Evolutionary conservation across 2,797 vertebrate species (phyloP).

Genomic region (Alauda arvensis): DNA sequence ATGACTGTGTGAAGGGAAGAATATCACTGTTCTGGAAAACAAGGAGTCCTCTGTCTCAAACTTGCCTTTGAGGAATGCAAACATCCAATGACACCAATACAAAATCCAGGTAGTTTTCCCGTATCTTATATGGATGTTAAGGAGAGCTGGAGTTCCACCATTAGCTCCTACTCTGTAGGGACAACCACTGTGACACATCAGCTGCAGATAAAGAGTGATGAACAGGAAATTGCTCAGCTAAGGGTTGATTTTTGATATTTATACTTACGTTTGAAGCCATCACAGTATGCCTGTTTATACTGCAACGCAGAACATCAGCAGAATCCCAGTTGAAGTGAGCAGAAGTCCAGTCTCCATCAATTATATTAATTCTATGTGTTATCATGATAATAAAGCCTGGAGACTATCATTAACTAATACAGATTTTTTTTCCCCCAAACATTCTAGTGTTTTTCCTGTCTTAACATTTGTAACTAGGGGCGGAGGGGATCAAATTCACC

Average conservation of each 20-base stretch:
- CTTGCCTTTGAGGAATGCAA: neutral
- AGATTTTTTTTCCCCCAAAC: neutral
- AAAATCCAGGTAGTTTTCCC: neutral
- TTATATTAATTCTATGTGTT: neutral
- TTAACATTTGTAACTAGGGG: neutral
- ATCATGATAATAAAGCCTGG: neutral
- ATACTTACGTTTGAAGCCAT: neutral
- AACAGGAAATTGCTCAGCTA: neutral
- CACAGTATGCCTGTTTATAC: neutral
- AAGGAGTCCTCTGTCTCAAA: neutral
- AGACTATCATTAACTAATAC: neutral
- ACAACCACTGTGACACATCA: neutral
- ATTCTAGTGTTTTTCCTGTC: neutral
- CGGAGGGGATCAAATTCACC: neutral
- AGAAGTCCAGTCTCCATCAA: neutral
- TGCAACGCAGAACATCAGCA: neutral
- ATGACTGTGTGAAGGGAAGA: neutral
- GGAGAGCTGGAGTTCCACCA: neutral
- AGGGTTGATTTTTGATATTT: neutral
- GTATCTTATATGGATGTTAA: fast-evolving
- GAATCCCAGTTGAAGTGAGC: neutral
- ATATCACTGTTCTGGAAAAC: neutral
- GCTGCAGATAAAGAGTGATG: neutral
- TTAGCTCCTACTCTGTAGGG: neutral
- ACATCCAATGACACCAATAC: neutral